Evolutionary conservation across 2,113 vertebrate species (phyloP).

Genomic region (Istiophorus platypterus): DNA sequence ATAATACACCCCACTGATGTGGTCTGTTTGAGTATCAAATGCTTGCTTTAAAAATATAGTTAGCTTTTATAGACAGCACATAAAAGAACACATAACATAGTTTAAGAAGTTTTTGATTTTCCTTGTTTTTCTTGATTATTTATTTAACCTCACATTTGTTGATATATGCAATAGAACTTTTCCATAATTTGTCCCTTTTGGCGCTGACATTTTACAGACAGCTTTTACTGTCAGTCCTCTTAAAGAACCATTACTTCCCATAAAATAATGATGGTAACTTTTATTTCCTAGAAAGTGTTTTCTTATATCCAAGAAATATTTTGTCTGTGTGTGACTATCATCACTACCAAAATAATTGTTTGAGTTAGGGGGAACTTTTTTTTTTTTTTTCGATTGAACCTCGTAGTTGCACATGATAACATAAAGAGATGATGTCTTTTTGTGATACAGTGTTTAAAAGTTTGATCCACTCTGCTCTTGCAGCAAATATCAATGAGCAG

Average conservation of each 20-base stretch:
- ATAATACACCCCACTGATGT: neutral
- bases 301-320: neutral
- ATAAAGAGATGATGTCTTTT: neutral
- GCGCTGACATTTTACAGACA: no score
- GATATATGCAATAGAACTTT: neutral
- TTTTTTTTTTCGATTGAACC: neutral
- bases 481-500: neutral
- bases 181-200: neutral
- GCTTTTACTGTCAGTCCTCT: neutral
- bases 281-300: neutral
- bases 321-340: neutral
- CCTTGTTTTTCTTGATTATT: no score
- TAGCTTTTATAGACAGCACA: neutral
- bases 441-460: neutral
- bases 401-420: neutral
- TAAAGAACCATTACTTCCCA: constrained; percentile 8
- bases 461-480: neutral
- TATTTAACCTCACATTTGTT: neutral
- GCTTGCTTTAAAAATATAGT: neutral
- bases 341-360: neutral
- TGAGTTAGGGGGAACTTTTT: neutral
- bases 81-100: neutral
- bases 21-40: neutral
- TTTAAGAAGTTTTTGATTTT: neutral
- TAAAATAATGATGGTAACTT: neutral